phyloP scores from a whole-genome alignment of 2,797 vertebrate species.

The Rhinoraja longicauda region DNA sequence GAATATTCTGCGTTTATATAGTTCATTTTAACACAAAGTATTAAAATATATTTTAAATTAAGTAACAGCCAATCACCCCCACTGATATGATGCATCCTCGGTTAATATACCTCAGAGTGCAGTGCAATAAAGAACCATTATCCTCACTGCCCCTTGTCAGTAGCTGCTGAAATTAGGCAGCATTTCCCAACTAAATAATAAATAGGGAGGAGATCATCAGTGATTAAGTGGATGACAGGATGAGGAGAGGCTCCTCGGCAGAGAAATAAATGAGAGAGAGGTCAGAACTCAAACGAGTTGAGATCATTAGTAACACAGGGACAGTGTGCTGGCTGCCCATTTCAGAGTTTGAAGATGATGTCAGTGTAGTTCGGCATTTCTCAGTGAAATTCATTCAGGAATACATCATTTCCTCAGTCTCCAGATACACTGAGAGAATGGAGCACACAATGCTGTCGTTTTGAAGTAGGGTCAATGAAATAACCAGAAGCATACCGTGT shows the following conservation, averaged over 20 bases:
- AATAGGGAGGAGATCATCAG: neutral
- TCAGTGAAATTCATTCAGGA: slow-evolving; percentile 1
- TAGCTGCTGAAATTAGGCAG: neutral
- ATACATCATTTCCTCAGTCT: neutral
- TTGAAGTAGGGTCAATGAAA: neutral
- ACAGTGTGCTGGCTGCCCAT: neutral
- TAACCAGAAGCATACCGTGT: neutral
- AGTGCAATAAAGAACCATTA: neutral
- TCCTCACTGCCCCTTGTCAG: neutral
- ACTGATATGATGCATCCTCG: neutral
- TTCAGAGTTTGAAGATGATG: slow-evolving; percentile 5
- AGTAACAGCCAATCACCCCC: neutral
- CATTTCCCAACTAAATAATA: neutral
- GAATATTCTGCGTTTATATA: too few species aligned
- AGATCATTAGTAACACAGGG: slow-evolving; percentile 15
- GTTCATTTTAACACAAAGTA: too few species aligned
- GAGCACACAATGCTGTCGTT: neutral
- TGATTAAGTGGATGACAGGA: neutral
- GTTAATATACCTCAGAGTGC: neutral
- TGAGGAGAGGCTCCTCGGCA: neutral
- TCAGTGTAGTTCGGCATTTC: neutral
- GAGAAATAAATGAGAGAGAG: neutral
- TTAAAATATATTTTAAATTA: neutral
- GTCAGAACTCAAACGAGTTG: neutral
- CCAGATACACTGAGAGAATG: neutral